These are phyloP conservation scores for Volucella inanis DNA, from an alignment of 2,888 invertebrate species.

Conservation along the genomic window DNA sequence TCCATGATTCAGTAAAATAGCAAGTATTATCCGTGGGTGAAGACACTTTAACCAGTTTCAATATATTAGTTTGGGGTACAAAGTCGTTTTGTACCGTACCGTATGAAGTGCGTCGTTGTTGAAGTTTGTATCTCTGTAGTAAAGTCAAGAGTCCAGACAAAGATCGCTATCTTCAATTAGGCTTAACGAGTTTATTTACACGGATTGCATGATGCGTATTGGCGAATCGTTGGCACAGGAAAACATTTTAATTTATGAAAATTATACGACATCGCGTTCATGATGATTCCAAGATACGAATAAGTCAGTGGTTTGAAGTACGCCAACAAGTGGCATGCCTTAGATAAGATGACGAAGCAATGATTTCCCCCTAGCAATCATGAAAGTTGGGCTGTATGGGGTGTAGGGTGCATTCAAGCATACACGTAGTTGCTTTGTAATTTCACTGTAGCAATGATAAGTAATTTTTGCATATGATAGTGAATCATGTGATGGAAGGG, in stretches of 20 bases:
- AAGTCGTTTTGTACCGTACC: no score
- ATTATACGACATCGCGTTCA: constrained; percentile 2
- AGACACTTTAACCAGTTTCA: no score
- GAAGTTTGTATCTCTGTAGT: no score
- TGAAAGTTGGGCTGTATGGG: neutral
- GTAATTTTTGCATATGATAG: no score
- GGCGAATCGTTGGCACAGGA: neutral
- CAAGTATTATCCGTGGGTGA: no score
- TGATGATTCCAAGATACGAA: neutral
- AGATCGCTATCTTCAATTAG: constrained; percentile 12
- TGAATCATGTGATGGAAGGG: no score
- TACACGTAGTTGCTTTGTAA: no score
- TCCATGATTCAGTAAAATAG: no score
- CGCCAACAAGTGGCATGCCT: neutral
- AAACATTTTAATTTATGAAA: constrained; percentile 39
- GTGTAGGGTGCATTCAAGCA: neutral
- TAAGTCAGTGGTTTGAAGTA: constrained; percentile 2
- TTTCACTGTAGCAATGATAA: no score
- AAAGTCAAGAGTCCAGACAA: no score
- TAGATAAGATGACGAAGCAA: constrained; percentile 16
- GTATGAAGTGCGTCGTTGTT: no score
- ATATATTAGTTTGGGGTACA: no score
- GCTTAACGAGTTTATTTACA: constrained; percentile 37
- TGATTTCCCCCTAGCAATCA: neutral
- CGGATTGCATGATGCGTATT: constrained; percentile 12